Evolutionary conservation across 2,888 invertebrate genomes (phyloP), one percentile per base, ranked within the genome.

Genomic region (Spodoptera exigua): DNA sequence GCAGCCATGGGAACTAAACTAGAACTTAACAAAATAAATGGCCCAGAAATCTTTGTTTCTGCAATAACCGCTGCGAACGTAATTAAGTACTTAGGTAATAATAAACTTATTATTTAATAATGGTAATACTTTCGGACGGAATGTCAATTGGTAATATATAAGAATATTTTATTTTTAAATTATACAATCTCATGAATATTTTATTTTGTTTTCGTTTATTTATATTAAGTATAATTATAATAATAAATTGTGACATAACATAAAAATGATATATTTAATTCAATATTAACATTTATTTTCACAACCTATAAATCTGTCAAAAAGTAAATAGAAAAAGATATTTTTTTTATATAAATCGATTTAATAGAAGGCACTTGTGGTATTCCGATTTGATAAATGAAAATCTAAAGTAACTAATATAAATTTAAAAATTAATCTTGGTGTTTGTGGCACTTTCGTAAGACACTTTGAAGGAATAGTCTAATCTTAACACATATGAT

Each of bases 101-200:
- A 57, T 70, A 76, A 76, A 52, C 65, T 74, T 78, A 81, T 56
- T 61, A 64, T 65, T 81, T 73, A 76, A 67, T 84, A 82, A 83
- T 87, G 88, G 88, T 91, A 91, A 90, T 90, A 91, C 89, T 89
- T 79, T 84, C 80, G 91, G 91, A 92, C 92, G 92, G 92, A 92
- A 87, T 87, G 82, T 87, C 84, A 81, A 81, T 79, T 77, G 72
- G 74, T 78, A 76, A 73, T 74, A 74, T 39, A 73, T 70, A 70
- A 58, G 58, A 37, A 61, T 61, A 64, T 63, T 63, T 61, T 37
- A 61, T 27, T 27, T 27, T 27, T 9, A 56, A 56, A 72, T 56
- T 68, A 58, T 68, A 74, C 55, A 70, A 78, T 77, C 70, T 75
- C 74, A 73, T 76, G 70, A 72, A 74, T 74, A 67, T 70, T 71